These are phyloP conservation scores for Cheilosia soror DNA, from an alignment of 2,888 invertebrate genomes.

Conservation along the genomic window DNA sequence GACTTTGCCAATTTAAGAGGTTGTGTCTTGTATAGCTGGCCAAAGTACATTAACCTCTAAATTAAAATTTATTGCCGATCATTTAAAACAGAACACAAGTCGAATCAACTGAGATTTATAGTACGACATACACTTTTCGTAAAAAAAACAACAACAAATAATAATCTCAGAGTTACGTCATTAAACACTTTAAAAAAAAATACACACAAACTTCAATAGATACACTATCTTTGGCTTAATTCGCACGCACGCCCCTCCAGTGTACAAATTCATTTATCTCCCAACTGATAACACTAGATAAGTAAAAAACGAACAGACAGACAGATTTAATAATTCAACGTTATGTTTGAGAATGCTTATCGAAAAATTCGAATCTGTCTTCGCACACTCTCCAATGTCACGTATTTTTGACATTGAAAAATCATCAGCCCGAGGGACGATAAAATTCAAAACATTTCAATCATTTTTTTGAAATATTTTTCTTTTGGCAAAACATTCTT, in stretches of 20 bases:
- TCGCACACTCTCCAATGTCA: neutral
- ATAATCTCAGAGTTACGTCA: constrained; percentile 1
- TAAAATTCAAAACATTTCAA: constrained; percentile 43
- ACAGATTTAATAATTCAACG: neutral
- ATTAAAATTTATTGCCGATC: constrained; percentile 6
- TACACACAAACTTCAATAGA: neutral
- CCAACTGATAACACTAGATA: constrained; percentile 24
- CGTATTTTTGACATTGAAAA: constrained; percentile 58
- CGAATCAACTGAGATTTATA: neutral
- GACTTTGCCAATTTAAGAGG: constrained; percentile 12
- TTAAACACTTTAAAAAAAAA: neutral
- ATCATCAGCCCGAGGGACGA: constrained; percentile 11
- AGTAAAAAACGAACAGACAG: neutral
- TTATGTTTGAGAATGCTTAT: neutral
- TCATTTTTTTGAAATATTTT: constrained; percentile 13
- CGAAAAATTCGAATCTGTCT: constrained; percentile 21
- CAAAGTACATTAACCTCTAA: constrained; percentile 32
- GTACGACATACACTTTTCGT: neutral
- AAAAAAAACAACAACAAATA: neutral
- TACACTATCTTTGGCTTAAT: neutral
- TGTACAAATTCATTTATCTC: constrained; percentile 4
- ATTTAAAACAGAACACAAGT: neutral
- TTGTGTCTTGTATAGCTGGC: neutral
- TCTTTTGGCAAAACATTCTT: constrained; percentile 10
- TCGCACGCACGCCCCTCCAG: constrained; percentile 8